Base-by-base conservation (phyloP, 2,888 invertebrate species). In the Tortricodes alternella region DNA sequence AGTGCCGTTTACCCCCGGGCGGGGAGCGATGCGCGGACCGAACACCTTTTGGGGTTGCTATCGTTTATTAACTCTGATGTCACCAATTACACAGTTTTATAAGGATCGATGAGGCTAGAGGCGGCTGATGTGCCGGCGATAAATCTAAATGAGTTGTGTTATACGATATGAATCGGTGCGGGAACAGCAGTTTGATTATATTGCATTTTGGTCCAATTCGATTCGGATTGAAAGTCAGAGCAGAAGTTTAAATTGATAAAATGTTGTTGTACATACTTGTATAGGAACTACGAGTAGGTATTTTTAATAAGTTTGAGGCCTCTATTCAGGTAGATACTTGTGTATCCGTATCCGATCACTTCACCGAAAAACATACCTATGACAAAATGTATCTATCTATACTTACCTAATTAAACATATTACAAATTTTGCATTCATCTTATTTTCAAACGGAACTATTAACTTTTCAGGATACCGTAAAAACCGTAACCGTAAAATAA, bases 1-100 rank as follows among this genome's bases (percentile, higher is more conserved):
- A 76, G 76, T 73, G 73, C 77, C 81, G 81, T 79, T 83, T 80
- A 80, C 78, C 84, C 80, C 62, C 64, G 64, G 78, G 83, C 78
- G 67, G 60, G 68, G 66, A 68, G 62, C n/a, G n/a, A n/a, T n/a
- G n/a, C n/a, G n/a, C n/a, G n/a, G 53, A 56, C 64, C 63, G 76
- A 76, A 78, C 83, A 83, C 83, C 83, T 83, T 83, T 82, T 66
- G 69, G 71, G 64, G 65, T 63, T 52, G 60, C 57, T 66, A 67
- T 70, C 70, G 59, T 60, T 58, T 71, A 74, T 78, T 76, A 71
- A 63, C 68, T 64, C 65, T 64, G 65, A 68, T 76, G 79, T 76
- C 78, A 73, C 68, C 70, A 65, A 70, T 71, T 73, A 68, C 59
- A 62, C 62, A 58, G 46, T 53, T 41, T 34, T 52, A 52, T 56